Conservation (phyloP, 2,888 invertebrate genomes). For the Acanthopleura granulata region DNA sequence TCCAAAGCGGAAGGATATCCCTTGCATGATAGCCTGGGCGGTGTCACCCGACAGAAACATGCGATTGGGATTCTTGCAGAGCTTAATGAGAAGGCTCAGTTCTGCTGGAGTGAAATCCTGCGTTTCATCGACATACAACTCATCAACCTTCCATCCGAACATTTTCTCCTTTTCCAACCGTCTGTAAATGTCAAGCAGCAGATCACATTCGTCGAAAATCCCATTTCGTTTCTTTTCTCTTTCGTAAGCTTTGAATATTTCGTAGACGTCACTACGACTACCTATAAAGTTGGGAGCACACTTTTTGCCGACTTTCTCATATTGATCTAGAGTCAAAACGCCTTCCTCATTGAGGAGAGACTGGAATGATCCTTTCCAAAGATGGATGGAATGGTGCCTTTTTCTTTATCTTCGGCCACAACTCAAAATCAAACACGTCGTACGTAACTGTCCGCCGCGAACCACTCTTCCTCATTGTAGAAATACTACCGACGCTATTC, state of each 20-base stretch:
- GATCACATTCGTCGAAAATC: constrained; percentile 53
- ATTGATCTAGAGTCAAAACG: constrained; percentile 41
- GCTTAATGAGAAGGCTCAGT: constrained; percentile 49
- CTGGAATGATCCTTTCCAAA: constrained; percentile 54
- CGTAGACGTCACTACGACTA: constrained; percentile 44
- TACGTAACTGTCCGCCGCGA: constrained; percentile 58
- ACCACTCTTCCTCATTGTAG: no score
- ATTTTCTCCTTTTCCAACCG: constrained; percentile 30
- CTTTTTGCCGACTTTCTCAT: constrained; percentile 46
- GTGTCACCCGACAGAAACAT: constrained; percentile 55
- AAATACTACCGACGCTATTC: constrained; percentile 22
- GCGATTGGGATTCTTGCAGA: constrained; percentile 57
- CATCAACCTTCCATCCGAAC: constrained; percentile 43
- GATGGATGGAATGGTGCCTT: constrained; percentile 47
- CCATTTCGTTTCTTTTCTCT: constrained; percentile 38
- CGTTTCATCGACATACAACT: constrained; percentile 62
- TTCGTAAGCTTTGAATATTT: constrained; percentile 43
- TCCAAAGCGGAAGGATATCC: constrained; percentile 46
- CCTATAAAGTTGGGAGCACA: constrained; percentile 52
- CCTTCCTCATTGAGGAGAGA: constrained; percentile 42
- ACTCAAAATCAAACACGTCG: constrained; percentile 50
- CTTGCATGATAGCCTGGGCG: constrained; percentile 45
- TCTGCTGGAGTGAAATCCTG: constrained; percentile 65
- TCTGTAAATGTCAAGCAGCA: constrained; percentile 39
- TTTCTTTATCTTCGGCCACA: constrained; percentile 48